phyloP scores from a whole-genome alignment of 2,888 invertebrate species.

The Aphelenchoides bicaudatus region DNA sequence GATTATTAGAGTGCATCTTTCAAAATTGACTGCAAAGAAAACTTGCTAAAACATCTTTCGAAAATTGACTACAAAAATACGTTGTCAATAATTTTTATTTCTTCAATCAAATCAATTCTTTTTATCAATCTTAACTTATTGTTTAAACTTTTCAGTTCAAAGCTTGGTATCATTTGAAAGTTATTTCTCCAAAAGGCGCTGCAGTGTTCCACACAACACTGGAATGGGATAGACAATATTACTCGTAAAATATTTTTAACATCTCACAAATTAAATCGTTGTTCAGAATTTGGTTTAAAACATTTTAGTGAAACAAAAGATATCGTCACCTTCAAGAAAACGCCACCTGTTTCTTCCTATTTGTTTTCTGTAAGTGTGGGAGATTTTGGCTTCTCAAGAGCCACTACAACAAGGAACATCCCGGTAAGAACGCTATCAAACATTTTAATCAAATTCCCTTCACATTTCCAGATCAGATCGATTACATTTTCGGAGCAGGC shows the following conservation, averaged over 20 bases:
- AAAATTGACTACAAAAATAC: too few relatives aligned
- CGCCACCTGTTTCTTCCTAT: slow-evolving; percentile 1
- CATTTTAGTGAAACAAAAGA: not conserved
- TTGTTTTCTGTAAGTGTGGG: not conserved
- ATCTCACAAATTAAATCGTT: not conserved
- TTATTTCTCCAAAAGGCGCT: not conserved
- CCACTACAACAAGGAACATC: not conserved
- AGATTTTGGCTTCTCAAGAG: not conserved
- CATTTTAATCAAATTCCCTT: not conserved
- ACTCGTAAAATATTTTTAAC: not conserved
- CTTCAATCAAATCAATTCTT: too few relatives aligned
- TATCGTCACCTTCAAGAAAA: not conserved
- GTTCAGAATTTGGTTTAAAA: not conserved
- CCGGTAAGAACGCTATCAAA: not conserved
- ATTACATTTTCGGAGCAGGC: not conserved
- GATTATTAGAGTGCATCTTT: too few relatives aligned
- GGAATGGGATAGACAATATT: not conserved
- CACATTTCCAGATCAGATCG: not conserved
- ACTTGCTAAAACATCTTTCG: too few relatives aligned
- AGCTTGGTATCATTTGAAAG: not conserved
- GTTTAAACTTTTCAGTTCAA: too few relatives aligned
- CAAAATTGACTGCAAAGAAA: too few relatives aligned
- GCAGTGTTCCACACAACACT: not conserved
- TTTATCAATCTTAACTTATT: too few relatives aligned
- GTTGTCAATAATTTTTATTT: too few relatives aligned